Percentiles rank a stretch among this genome's conserved stretches.
Evolutionary conservation across 2,888 invertebrate species (phyloP).

Genomic region (Acanthosepion pharaonis): DNA sequence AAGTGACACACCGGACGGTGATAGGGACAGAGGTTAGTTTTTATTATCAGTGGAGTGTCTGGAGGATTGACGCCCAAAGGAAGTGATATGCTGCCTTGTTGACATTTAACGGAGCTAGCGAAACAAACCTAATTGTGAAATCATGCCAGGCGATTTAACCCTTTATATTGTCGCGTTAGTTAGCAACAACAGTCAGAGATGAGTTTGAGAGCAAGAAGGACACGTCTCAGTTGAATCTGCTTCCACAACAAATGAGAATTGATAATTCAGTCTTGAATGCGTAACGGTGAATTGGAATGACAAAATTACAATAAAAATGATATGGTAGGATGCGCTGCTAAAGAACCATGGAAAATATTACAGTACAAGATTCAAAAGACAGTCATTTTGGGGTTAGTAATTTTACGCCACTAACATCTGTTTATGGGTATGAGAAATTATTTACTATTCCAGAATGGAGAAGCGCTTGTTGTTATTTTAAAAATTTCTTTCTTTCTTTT

Average conservation of each 20-base stretch:
- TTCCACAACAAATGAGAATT: neutral
- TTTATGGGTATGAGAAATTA: neutral
- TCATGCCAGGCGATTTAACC: conserved; percentile 9
- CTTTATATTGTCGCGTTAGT: conserved; percentile 33
- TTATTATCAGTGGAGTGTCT: neutral
- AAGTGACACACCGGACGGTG: neutral
- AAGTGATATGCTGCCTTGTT: conserved; percentile 12
- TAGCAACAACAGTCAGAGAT: neutral
- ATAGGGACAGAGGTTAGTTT: neutral
- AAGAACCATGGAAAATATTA: neutral
- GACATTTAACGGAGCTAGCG: neutral
- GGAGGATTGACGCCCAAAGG: neutral
- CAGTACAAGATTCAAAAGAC: neutral
- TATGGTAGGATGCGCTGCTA: neutral
- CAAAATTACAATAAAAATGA: neutral
- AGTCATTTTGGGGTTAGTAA: neutral
- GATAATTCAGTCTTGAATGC: neutral
- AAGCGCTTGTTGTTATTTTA: neutral
- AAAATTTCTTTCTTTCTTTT: neutral
- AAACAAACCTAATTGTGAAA: neutral
- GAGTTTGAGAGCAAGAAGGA: neutral
- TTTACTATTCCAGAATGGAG: neutral
- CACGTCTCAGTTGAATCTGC: neutral
- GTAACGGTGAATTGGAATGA: neutral
- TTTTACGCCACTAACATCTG: neutral